Conservation (phyloP, 2,888 invertebrate species). For the Hirtodrosophila alboralis region DNA sequence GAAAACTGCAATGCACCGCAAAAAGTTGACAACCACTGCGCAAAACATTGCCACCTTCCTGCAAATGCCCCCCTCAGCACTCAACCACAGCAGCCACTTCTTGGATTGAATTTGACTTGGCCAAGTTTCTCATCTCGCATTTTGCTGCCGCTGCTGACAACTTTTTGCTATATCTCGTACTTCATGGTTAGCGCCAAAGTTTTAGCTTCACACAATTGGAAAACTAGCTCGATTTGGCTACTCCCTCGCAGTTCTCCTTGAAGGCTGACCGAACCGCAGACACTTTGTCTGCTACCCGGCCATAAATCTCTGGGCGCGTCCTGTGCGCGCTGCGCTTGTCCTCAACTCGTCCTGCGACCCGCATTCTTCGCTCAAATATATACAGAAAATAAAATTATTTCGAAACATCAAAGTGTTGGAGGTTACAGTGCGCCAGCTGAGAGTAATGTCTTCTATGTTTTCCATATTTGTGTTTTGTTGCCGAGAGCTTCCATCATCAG, state of each 20-base stretch:
- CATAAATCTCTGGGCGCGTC: slow-evolving; percentile 81
- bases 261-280: slow-evolving; percentile 78
- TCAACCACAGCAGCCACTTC: slow-evolving; percentile 6
- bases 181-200: slow-evolving; percentile 26
- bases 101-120: slow-evolving; percentile 55
- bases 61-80: neutral
- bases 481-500: slow-evolving; percentile 26
- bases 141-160: slow-evolving; percentile 27
- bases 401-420: slow-evolving; percentile 79
- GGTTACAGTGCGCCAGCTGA: slow-evolving; percentile 75
- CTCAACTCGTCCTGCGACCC: slow-evolving; percentile 21
- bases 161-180: slow-evolving; percentile 33
- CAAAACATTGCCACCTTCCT: slow-evolving; percentile 5
- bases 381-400: slow-evolving; percentile 69
- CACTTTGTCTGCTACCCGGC: slow-evolving; percentile 81
- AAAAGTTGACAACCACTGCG: slow-evolving; percentile 58
- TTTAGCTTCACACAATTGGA: slow-evolving; percentile 21
- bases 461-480: slow-evolving; percentile 32
- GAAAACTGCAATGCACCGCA: slow-evolving; percentile 63
- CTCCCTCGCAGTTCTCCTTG: slow-evolving; percentile 35
- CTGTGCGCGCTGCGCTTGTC: slow-evolving; percentile 53
- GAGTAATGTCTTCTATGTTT: slow-evolving; percentile 72
- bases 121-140: slow-evolving; percentile 48
- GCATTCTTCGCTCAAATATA: slow-evolving; percentile 7
- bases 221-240: neutral